A percentile compares a stretch with the other conserved stretches of the same genome.
Conservation (phyloP, 2,113 vertebrate genomes). For the Loxodonta africana region DNA sequence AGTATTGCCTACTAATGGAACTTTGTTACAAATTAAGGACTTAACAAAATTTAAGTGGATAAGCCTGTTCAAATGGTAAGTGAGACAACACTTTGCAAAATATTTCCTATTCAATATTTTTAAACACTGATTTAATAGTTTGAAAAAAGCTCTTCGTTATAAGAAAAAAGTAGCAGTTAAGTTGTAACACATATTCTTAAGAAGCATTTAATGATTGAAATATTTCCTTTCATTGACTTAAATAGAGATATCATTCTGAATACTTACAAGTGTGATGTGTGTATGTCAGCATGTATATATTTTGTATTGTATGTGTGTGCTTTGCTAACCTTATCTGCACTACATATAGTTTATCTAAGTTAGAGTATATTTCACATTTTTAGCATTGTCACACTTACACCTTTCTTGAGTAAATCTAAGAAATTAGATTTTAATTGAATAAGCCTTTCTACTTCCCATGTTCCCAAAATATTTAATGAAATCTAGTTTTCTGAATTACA, state of each 20-base stretch:
- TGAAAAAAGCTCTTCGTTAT: background rate
- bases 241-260: background rate
- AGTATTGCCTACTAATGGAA: background rate
- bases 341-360: background rate
- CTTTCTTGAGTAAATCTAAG: background rate
- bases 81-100: background rate
- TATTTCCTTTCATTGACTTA: constrained; percentile 37
- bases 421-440: constrained; percentile 32
- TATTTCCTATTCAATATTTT: constrained; percentile 37
- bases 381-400: background rate
- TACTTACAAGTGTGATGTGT: background rate
- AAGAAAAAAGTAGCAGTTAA: background rate
- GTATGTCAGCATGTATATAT: background rate
- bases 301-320: background rate
- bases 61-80: background rate
- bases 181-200: background rate
- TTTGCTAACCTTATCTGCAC: background rate
- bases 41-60: background rate
- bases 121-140: constrained; percentile 28
- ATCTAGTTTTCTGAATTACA: constrained; percentile 23
- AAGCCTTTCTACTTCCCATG: background rate
- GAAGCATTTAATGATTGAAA: constrained; percentile 5
- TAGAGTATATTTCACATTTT: background rate
- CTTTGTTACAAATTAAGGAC: background rate
- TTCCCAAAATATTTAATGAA: constrained; percentile 38